phyloP scores from a whole-genome alignment of 2,797 vertebrate genomes.

The Pangasius larnaudii region DNA sequence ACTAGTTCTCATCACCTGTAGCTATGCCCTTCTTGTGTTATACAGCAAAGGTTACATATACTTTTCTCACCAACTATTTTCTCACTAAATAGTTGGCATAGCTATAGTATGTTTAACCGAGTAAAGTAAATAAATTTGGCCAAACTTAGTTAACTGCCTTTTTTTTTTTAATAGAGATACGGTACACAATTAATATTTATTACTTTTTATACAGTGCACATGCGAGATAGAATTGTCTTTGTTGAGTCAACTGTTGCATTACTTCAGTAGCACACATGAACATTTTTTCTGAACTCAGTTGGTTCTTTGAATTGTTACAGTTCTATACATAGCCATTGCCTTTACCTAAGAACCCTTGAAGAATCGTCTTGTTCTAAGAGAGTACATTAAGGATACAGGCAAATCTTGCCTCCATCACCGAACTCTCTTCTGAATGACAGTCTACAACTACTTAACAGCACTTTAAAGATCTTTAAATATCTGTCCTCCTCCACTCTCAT shows the following conservation, averaged over 20 bases:
- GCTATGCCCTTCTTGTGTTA: background rate
- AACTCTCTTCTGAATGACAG: constrained; percentile 6
- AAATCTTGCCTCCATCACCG: background rate
- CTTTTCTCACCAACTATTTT: background rate
- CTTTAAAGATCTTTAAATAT: constrained; percentile 5
- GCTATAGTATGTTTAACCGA: background rate
- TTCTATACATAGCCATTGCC: background rate
- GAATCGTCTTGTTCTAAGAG: background rate
- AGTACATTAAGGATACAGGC: background rate
- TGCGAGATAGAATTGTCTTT: background rate
- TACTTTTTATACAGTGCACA: background rate
- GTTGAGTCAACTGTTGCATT: background rate
- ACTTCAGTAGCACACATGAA: background rate
- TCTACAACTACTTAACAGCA: background rate
- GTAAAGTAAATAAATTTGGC: background rate
- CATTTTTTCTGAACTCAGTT: background rate
- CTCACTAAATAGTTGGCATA: background rate
- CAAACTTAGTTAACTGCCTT: background rate
- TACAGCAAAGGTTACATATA: background rate
- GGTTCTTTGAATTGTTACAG: background rate
- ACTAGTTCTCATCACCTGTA: background rate
- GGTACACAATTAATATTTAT: background rate
- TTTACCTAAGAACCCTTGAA: background rate
- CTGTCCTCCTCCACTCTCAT: background rate
- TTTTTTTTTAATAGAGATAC: background rate